Conservation (phyloP, 2,113 vertebrate species). For the Myotis brandtii region DNA sequence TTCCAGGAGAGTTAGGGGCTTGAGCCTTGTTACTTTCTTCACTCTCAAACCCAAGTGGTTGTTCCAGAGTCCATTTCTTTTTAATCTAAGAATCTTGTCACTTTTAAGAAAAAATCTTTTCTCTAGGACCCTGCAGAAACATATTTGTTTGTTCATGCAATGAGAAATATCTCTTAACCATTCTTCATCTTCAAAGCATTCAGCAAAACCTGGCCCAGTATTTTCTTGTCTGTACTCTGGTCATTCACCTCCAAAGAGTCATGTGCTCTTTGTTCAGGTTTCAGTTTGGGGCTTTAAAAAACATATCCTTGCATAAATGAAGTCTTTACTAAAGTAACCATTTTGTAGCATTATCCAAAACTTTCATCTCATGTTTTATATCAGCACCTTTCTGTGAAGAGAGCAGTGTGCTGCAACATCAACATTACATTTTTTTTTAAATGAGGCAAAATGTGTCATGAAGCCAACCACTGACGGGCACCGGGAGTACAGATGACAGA, state of each 20-base stretch:
- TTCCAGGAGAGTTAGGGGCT: not conserved
- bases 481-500: not conserved
- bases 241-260: not conserved
- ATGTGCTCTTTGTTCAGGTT: not conserved
- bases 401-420: not conserved
- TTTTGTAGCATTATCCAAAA: conserved; percentile 21
- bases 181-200: not conserved
- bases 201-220: not conserved
- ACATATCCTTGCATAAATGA: not conserved
- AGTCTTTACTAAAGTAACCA: not conserved
- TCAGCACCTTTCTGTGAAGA: not conserved
- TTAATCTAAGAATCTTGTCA: not conserved
- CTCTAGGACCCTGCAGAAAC: not conserved
- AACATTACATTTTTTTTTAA: not conserved
- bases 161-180: not conserved
- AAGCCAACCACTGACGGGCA: not conserved
- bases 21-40: not conserved
- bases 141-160: not conserved
- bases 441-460: not conserved
- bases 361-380: not conserved
- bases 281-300: not conserved
- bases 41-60: not conserved
- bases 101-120: not conserved
- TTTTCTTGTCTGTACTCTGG: not conserved
- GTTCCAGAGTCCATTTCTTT: not conserved